Conservation (phyloP, 2,888 invertebrate species). For the Campoletis raptor region DNA sequence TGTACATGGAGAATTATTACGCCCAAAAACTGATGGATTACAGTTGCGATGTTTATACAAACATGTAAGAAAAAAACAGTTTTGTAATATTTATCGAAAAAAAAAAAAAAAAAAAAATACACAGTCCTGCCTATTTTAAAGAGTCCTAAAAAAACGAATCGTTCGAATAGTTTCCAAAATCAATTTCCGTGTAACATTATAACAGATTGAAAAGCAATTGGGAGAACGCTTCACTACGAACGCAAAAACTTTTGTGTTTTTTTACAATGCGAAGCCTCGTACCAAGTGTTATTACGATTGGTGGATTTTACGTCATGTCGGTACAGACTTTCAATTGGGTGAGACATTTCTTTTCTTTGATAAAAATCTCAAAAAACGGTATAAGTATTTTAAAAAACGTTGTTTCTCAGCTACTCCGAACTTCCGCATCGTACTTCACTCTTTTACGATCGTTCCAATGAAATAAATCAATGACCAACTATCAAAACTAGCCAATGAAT, state of each 20-base stretch:
- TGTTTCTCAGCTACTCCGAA: slow-evolving; percentile 15
- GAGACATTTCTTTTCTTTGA: neutral
- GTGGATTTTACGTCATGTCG: slow-evolving; percentile 30
- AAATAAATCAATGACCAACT: neutral
- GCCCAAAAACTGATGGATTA: slow-evolving; percentile 27
- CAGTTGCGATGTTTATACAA: slow-evolving; percentile 10
- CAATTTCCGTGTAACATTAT: neutral
- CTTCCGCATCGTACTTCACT: slow-evolving; percentile 37
- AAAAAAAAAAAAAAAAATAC: neutral
- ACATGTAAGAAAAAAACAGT: slow-evolving; percentile 10
- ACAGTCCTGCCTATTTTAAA: neutral
- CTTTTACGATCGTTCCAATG: slow-evolving; percentile 28
- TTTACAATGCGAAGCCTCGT: slow-evolving; percentile 23
- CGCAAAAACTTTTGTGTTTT: slow-evolving; percentile 10
- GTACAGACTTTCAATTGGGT: slow-evolving; percentile 38
- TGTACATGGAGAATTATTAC: slow-evolving; percentile 40
- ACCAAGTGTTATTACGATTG: slow-evolving; percentile 32
- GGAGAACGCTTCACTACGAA: slow-evolving; percentile 4
- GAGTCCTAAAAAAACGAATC: neutral
- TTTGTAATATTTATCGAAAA: neutral
- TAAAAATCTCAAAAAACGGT: neutral
- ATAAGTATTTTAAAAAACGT: neutral
- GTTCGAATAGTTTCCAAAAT: neutral
- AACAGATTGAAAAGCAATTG: slow-evolving; percentile 26
- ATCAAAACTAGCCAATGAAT: neutral